Evolutionary conservation across 2,888 invertebrate species (phyloP).

Genomic region (Tethea ocularis): DNA sequence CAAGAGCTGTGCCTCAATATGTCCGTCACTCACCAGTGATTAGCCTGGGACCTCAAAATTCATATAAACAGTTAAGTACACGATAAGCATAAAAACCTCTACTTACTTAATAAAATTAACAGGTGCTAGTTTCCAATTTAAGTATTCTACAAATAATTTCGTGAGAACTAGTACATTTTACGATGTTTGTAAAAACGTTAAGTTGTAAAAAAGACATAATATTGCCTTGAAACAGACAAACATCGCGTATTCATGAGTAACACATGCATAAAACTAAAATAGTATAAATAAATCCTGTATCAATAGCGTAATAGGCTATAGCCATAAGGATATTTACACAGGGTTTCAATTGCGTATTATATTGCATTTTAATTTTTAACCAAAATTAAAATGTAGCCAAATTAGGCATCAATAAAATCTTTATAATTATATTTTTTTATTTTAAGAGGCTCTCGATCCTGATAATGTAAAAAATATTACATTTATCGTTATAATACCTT

Average conservation of each 20-base stretch:
- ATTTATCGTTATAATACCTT: background rate
- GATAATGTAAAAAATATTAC: background rate
- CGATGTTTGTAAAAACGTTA: slow-evolving; percentile 1
- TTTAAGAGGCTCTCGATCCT: background rate
- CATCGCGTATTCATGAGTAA: slow-evolving; percentile 11
- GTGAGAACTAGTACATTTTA: slow-evolving; percentile 8
- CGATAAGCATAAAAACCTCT: no score
- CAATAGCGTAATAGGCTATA: no score
- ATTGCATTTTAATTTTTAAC: no score
- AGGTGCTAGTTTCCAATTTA: background rate
- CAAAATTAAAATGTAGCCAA: no score
- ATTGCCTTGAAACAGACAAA: slow-evolving; percentile 4
- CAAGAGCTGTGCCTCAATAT: no score
- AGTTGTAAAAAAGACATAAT: slow-evolving; percentile 11
- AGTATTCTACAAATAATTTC: background rate
- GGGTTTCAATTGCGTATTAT: no score
- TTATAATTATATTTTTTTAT: background rate
- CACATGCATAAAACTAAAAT: slow-evolving; percentile 9
- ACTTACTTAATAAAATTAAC: background rate
- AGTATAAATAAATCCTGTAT: background rate
- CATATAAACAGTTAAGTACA: no score
- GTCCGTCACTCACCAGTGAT: no score
- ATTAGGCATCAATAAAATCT: background rate
- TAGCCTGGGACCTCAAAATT: no score
- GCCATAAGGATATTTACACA: no score